These are phyloP conservation scores for Craterocephalus amniculus DNA, from an alignment of 2,797 vertebrate species.

Conservation along the genomic window DNA sequence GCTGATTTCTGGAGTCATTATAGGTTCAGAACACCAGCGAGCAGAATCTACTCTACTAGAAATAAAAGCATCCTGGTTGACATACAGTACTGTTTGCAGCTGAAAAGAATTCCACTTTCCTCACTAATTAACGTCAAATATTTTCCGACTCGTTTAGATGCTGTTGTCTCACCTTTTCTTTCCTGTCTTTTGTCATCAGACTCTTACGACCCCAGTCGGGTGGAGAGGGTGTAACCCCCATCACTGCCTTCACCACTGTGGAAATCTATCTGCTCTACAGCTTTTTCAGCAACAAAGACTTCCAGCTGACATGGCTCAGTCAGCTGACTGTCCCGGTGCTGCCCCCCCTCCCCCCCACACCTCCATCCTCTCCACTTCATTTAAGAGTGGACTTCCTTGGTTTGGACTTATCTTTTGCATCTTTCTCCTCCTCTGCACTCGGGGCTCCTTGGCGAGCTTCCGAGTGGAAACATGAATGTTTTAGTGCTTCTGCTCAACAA, in stretches of 20 bases:
- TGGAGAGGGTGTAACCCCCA: conserved; percentile 90
- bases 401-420: conserved; percentile 51
- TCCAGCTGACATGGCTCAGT: conserved; percentile 59
- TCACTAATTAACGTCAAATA: no score
- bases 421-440: conserved; percentile 58
- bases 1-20: no score
- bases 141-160: conserved; percentile 10
- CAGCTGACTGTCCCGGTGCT: conserved; percentile 71
- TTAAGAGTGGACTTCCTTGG: conserved; percentile 39
- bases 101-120: no score
- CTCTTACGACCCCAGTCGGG: conserved; percentile 93
- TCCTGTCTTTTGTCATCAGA: conserved; percentile 76
- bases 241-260: conserved; percentile 65
- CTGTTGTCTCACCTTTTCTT: conserved; percentile 28
- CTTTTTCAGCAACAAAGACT: conserved; percentile 65
- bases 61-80: no score
- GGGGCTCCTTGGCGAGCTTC: conserved; percentile 55
- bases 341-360: conserved; percentile 54
- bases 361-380: conserved; percentile 32
- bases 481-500: conserved; percentile 75
- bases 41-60: no score
- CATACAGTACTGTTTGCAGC: no score
- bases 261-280: conserved; percentile 59
- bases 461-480: conserved; percentile 82
- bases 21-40: no score